Evolutionary conservation across 2,888 invertebrate genomes (phyloP), one percentile per base, ranked within the genome.

Genomic region (Rhagium mordax): DNA sequence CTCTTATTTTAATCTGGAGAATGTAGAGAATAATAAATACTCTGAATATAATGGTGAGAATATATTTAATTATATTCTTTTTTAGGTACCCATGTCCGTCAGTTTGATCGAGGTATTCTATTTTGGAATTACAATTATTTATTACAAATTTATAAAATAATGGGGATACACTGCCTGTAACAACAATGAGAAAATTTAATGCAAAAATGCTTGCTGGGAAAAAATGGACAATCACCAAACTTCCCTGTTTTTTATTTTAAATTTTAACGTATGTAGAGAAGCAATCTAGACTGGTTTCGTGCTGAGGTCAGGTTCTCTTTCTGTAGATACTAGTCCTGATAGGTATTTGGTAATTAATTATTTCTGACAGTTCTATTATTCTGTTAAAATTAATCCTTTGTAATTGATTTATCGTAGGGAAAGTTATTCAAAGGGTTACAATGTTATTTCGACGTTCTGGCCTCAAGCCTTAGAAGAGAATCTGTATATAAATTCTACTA

Each of bases 1-100:
- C 29, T 33, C 8, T 13, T 20, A 33, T 59, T 18, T 59, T 0
- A 18, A 33, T 59, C 59, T 33, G n/a, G 41, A n/a, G 41, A n/a
- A 41, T 13, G 41, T n/a, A n/a, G n/a, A 41, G 41, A 41, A 41
- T n/a, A 41, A 13, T n/a, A 41, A 41, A 41, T 59, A 29, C 33
- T 59, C 16, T 24, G 59, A 59, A 59, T 59, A 59, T 59, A 59
- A 59, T 59, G 18, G 29, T 59, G 59, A 8, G 59, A 59, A 59
- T 33, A 33, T 10, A 10, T 33, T 29, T 59, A 59, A 59, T 59
- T 59, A 59, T 33, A 33, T 33, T 16, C 59, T 59, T 33, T 18
- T 18, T 13, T 20, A 20, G 29, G 33, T 59, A 59, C 59, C 29
- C 59, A 59, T 33, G 59, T 29, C 59, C n/a, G n/a, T 59, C 33